Evolutionary conservation across 1,140 invertebrate genomes (phyloP), one percentile per base, ranked within the genome.

Genomic region (Drosophila simulans): DNA sequence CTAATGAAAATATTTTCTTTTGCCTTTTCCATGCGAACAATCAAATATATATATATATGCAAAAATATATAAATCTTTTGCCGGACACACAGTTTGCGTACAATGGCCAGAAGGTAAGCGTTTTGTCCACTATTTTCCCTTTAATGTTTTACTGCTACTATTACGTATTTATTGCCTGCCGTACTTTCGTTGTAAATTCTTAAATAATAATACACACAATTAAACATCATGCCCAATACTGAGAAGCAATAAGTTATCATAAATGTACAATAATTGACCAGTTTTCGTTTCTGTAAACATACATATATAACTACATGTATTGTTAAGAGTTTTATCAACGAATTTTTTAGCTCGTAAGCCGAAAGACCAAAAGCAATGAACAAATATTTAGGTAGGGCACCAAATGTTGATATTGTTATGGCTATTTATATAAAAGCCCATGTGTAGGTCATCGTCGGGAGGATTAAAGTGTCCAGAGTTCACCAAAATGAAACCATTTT

Each of bases 61-160:
- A 59, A 69, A 62, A 40, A 55, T 42, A 63, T 48, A 55, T 55
- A 57, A 55, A 63, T 80, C 93, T 93, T 93, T 95, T 94, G 95
- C 95, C 40, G 69, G 60, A 92, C 45, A 92, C 43, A 91, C 95
- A 95, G 96, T 97, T 92, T 97, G 96, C 93, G 96, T 97, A 92
- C 96, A 96, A 93, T 97, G 96, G 96, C 96, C 96, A 82, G 96
- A 96, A 95, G 95, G 95, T 96, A 95, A 95, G 95, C 93, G 71
- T 80, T 86, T 79, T 69, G 75, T 89, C 71, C 73, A 68, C 56
- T 63, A 58, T 58, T 37, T 58, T 66, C 25, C 40, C 34, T 70
- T 52, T 39, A 52, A 46, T 70, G 62, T 71, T 63, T 70, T 73
- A 80, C 76, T 78, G 64, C 63, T 77, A 54, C 37, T 83, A 75